phyloP scores from a whole-genome alignment of 2,888 invertebrate species.

The Temnothorax unifasciatus region DNA sequence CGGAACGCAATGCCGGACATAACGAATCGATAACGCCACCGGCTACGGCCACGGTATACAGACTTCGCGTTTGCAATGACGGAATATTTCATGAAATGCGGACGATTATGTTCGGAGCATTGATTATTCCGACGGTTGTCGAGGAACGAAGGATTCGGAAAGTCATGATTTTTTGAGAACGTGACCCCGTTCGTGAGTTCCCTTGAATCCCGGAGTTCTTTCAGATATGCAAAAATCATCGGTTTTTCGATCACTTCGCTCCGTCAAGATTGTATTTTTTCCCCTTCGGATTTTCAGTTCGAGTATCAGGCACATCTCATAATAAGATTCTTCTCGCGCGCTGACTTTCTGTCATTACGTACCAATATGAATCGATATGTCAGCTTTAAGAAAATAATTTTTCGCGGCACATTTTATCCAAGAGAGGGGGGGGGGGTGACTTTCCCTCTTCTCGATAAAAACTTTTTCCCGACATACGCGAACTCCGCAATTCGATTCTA shows the following conservation, averaged over 20 bases:
- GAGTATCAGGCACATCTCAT: background rate
- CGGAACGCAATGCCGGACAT: constrained; percentile 16
- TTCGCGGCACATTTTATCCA: background rate
- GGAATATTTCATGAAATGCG: constrained; percentile 11
- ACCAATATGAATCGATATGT: background rate
- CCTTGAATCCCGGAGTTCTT: background rate
- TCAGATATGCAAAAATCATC: background rate
- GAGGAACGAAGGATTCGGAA: background rate
- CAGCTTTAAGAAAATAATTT: constrained; percentile 32
- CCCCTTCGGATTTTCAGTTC: background rate
- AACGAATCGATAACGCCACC: constrained; percentile 17
- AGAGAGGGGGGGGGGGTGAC: background rate
- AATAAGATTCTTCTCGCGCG: background rate
- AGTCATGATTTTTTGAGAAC: background rate
- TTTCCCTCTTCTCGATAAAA: constrained; percentile 22
- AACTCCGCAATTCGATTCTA: constrained; percentile 28
- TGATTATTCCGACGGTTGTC: background rate
- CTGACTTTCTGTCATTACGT: background rate
- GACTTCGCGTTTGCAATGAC: background rate
- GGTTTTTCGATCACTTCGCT: background rate
- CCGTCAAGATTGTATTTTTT: background rate
- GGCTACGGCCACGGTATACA: background rate
- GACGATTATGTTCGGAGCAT: background rate
- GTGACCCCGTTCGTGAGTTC: background rate
- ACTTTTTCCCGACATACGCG: constrained; percentile 5